These are phyloP conservation scores for Centruroides sculpturatus DNA, from an alignment of 1,140 invertebrate species.

Conservation along the genomic window DNA sequence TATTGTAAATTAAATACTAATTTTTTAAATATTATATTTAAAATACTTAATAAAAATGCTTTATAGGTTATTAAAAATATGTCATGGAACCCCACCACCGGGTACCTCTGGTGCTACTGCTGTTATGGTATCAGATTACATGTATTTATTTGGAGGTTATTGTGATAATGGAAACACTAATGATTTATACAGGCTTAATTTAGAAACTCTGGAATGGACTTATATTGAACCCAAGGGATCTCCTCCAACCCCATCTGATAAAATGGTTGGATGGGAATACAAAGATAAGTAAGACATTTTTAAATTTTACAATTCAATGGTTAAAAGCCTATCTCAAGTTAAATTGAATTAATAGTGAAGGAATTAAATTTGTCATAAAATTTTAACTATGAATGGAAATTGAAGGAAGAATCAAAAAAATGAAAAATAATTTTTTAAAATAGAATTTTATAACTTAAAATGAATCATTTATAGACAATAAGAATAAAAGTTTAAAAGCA, in stretches of 20 bases:
- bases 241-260: constrained; percentile 30
- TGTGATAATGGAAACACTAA: constrained; percentile 23
- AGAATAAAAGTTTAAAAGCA: too few species aligned
- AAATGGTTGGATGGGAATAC: constrained; percentile 30
- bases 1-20: not conserved
- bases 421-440: too few species aligned
- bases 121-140: constrained; percentile 23
- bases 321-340: too few species aligned
- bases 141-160: constrained; percentile 34
- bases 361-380: too few species aligned
- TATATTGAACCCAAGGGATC: constrained; percentile 15
- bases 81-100: constrained; percentile 20
- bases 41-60: not conserved
- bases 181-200: constrained; percentile 26
- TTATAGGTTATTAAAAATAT: constrained; percentile 17
- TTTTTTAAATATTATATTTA: not conserved
- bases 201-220: constrained; percentile 26
- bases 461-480: too few species aligned
- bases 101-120: constrained; percentile 29
- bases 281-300: constrained; percentile 21
- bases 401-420: too few species aligned
- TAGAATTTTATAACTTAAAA: too few species aligned
- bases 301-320: too few species aligned
- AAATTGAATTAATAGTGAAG: too few species aligned
- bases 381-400: too few species aligned